Percentiles rank a stretch among this genome's conserved stretches.
phyloP scores from a whole-genome alignment of 1,140 invertebrate species.

The Monomorium pharaonis region DNA sequence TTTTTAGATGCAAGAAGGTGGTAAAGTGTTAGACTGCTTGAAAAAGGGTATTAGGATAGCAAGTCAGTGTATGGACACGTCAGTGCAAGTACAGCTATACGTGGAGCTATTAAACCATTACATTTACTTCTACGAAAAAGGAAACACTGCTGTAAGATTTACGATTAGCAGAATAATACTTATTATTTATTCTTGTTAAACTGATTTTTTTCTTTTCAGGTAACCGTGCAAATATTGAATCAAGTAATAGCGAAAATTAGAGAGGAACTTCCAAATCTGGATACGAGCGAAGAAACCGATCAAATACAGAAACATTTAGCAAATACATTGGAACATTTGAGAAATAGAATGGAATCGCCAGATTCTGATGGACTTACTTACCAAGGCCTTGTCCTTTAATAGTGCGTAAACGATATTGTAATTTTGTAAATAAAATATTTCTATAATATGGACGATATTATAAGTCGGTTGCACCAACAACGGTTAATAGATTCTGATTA shows the following conservation, averaged over 20 bases:
- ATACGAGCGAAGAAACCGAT: constrained; percentile 97
- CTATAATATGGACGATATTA: constrained; percentile 24
- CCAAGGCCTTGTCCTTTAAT: constrained; percentile 86
- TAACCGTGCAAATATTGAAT: constrained; percentile 90
- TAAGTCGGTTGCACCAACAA: neutral
- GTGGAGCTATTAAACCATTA: constrained; percentile 98
- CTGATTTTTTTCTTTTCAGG: constrained; percentile 82
- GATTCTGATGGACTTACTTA: constrained; percentile 88
- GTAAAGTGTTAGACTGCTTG: constrained; percentile 96
- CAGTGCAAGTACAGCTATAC: constrained; percentile 97
- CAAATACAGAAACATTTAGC: constrained; percentile 98
- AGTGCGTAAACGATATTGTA: constrained; percentile 24
- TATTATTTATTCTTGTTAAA: constrained; percentile 1
- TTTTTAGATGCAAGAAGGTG: constrained; percentile 93
- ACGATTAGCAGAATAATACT: constrained; percentile 15
- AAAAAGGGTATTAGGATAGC: constrained; percentile 98
- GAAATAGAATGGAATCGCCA: constrained; percentile 81
- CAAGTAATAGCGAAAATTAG: constrained; percentile 97
- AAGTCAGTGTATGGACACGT: constrained; percentile 98
- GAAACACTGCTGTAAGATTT: constrained; percentile 89
- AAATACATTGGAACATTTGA: constrained; percentile 93
- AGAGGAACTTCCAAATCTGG: constrained; percentile 96
- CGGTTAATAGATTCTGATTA: neutral
- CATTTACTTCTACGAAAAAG: constrained; percentile 97
- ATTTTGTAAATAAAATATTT: constrained; percentile 75